Percentiles rank a stretch among this genome's conserved stretches.
Evolutionary conservation across 2,113 vertebrate species (phyloP).

Genomic region (Perognathus longimembris): DNA sequence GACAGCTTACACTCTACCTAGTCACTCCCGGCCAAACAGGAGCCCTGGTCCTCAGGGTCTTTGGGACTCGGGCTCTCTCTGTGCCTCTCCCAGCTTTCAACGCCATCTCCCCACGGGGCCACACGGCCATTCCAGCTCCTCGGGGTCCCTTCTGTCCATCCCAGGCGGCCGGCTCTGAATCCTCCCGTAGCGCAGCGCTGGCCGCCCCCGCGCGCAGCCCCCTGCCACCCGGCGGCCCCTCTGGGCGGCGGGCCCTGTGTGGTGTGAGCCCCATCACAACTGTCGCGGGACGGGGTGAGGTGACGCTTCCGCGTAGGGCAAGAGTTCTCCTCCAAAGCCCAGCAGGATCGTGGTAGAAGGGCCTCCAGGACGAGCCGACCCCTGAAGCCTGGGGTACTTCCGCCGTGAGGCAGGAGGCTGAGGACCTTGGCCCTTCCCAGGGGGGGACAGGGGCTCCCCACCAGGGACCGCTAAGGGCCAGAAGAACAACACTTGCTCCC

Average conservation of each 20-base stretch:
- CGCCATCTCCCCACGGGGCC: not conserved
- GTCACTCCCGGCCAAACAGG: not conserved
- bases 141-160: not conserved
- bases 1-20: not conserved
- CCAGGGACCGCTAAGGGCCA: not conserved
- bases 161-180: not conserved
- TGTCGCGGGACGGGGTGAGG: not conserved
- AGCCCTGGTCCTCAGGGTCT: not conserved
- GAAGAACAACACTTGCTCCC: not conserved
- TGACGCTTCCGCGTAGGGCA: not conserved
- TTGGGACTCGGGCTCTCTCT: not conserved
- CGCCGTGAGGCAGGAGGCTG: not conserved
- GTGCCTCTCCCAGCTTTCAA: not conserved
- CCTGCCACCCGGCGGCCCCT: not conserved
- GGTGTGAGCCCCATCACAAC: not conserved
- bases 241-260: not conserved
- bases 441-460: not conserved
- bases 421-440: not conserved
- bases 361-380: not conserved
- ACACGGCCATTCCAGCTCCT: too few species aligned
- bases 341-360: not conserved
- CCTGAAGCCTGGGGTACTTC: not conserved
- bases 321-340: not conserved
- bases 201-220: not conserved
- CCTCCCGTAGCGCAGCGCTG: accelerated